Evolutionary conservation across 2,113 vertebrate genomes (phyloP), one percentile per base, ranked within the genome.

Genomic region (Spea multiplicata): DNA sequence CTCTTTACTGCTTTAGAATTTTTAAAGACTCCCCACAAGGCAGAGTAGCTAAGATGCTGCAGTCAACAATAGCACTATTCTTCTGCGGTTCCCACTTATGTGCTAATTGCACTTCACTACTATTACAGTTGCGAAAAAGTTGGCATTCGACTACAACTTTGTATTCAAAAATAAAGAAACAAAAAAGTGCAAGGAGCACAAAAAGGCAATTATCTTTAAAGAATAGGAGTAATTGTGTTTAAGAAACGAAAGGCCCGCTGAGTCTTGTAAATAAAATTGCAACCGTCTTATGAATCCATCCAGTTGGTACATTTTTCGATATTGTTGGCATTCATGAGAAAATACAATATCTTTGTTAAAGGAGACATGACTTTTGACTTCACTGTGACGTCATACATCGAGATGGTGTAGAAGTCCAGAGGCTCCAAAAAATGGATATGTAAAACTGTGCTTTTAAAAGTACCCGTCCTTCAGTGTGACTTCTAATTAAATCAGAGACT

Each of bases 401-500:
- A 71, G 69, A 65, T 71, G 46, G 16, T 44, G 46, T 71, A 48
- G 48, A 53, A 30, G 30, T 30, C 48, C 46, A 47, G 13, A 13
- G 48, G 1, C 46, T 50, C 9, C n/a, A 4, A 5, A 46, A 50
- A 50, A 13, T 47, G 76, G 49, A 59, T 67, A n/a, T 48, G 50
- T 66, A 72, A 30, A 44, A 49, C 13, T 5, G 5, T 44, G 49
- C 47, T 17, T 46, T 68, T 55, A 52, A 48, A 17, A 64, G n/a
- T 57, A 50, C 45, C 67, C 67, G 77, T 67, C 77, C 61, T 7
- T 80, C 77, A 80, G 5, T 67, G 77, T 73, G 70, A 73, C 77
- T 73, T 80, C 62, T 80, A 80, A 80, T 80, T 80, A 73, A 80
- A 80, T 80, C 70, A 57, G 70, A 80, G 77, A 73, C 62, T 80